These are phyloP conservation scores for Asarcornis scutulata DNA, from an alignment of 2,113 vertebrate species.

Conservation along the genomic window DNA sequence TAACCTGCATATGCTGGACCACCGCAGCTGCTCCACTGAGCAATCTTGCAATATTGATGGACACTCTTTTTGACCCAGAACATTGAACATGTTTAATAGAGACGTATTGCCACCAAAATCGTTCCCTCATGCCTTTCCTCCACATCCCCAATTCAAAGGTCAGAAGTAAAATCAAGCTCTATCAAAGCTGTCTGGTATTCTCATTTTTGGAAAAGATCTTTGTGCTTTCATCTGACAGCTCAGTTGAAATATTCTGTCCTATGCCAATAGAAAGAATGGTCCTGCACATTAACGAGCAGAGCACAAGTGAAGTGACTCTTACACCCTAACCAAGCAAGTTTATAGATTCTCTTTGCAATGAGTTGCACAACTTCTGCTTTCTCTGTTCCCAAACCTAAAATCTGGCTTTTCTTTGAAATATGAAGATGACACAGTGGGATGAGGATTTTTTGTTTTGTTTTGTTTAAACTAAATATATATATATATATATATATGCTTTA, in stretches of 20 bases:
- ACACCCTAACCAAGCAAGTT: neutral
- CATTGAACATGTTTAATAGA: conserved; percentile 24
- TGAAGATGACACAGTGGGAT: no score
- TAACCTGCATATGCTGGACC: conserved; percentile 11
- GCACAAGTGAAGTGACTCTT: neutral
- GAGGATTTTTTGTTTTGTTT: no score
- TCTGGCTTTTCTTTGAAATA: neutral
- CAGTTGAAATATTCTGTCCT: neutral
- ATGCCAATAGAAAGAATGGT: neutral
- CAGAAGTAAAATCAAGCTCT: conserved; percentile 40
- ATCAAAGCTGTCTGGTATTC: neutral
- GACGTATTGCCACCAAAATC: conserved; percentile 15
- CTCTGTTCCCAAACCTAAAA: neutral
- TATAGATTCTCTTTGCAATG: neutral
- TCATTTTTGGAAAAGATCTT: conserved; percentile 15
- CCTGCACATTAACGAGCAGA: neutral
- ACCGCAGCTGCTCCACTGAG: conserved; percentile 65
- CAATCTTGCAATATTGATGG: conserved; percentile 7
- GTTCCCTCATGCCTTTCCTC: neutral
- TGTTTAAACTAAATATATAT: no score
- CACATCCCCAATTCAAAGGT: neutral
- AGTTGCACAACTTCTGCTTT: neutral
- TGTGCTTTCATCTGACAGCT: neutral
- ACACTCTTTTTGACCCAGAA: conserved; percentile 2
- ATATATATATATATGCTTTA: neutral